Evolutionary conservation across 2,888 invertebrate species (phyloP), one percentile per base, ranked within the genome.

Genomic region (Pandemis cinnamomeana): DNA sequence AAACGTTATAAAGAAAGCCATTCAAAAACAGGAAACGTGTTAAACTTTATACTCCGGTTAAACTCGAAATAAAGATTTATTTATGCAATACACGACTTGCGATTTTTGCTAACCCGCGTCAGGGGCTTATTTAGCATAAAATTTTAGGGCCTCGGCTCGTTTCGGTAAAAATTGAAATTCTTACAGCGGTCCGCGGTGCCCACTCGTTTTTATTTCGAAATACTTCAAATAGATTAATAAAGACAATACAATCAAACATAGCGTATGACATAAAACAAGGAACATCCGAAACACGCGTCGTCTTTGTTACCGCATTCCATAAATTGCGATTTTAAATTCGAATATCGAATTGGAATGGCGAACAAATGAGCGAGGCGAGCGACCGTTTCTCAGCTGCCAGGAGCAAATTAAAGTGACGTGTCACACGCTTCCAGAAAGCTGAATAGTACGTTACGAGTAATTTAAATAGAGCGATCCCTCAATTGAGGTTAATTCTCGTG

Each of bases 401-500:
- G 76, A 80, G 79, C 80, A 79, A 83, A 89, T 91, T 90, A 89
- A 78, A 82, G 86, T 91, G 91, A 90, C 89, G 89, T 90, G 91
- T 89, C 91, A 88, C 90, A 89, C 86, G 87, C 89, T 93, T 93
- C 93, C 93, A 93, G 91, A 94, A 94, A 94, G 90, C 87, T 91
- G 93, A 90, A 91, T 91, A 91, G 89, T 87, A 84, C 86, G 89
- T 88, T 89, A 86, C 85, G 85, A 89, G 91, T 92, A 89, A 93
- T 93, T 93, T 94, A 93, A 93, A 93, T 93, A 94, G 92, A 92
- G 89, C 92, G 91, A 89, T 91, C 91, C 89, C 89, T 92, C 94
- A 94, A 94, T 94, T 94, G 93, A 90, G 94, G 94, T 94, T 93
- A 94, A 94, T 93, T 94, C 93, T 82, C 89, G 87, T 89, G 90